Percentiles rank a stretch among this genome's conserved stretches.
Evolutionary conservation across 2,113 vertebrate species (phyloP).

Genomic region (Anarhynchus alexandrinus): DNA sequence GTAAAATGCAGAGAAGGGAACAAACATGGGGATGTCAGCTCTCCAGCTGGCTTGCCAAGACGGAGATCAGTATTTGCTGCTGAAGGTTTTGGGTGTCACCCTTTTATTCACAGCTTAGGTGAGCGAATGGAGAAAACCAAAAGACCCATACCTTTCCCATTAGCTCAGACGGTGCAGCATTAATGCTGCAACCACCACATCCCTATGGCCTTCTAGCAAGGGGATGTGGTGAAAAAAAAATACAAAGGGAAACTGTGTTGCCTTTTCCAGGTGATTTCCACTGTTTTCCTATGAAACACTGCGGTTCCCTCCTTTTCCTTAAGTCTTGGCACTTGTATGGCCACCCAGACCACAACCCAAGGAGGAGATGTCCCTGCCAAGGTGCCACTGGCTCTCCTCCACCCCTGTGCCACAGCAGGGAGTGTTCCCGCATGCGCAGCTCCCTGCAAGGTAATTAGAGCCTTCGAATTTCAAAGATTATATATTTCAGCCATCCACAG

Average conservation of each 20-base stretch:
- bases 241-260: fast-evolving
- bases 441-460: background rate
- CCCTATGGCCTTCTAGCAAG: fast-evolving
- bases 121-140: background rate
- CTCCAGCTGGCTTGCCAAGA: background rate
- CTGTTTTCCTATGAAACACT: background rate
- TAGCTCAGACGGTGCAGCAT: background rate
- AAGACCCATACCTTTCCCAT: background rate
- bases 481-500: background rate
- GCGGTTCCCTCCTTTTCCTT: background rate
- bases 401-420: fast-evolving
- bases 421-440: background rate
- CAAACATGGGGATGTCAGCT: background rate
- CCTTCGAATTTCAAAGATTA: background rate
- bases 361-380: background rate
- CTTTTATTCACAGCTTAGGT: background rate
- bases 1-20: background rate
- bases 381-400: background rate
- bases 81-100: background rate
- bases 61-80: background rate
- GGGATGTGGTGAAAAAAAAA: fast-evolving
- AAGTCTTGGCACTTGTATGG: background rate
- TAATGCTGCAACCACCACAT: no score
- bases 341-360: background rate
- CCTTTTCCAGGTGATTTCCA: background rate